Base-by-base conservation (phyloP, 1,140 invertebrate species). In the Drosophila teissieri region DNA sequence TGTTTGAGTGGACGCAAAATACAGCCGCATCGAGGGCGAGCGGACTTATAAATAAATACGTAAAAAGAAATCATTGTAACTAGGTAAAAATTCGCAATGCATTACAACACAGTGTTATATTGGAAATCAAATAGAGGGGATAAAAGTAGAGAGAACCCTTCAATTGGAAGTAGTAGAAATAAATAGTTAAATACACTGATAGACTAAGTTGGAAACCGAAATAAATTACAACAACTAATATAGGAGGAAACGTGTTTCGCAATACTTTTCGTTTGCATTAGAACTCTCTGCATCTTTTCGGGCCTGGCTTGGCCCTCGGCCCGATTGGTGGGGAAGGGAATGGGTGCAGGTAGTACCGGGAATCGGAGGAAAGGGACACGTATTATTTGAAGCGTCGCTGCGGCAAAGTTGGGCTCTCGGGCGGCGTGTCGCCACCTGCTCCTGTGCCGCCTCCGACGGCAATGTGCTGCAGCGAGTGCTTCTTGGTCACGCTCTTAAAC, bases 351-450 rank as follows among this genome's bases (percentile, higher is more conserved):
- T 76, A 60, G 63, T 61, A 54, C 61, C 65, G 62, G 61, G 60
- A 64, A 70, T 70, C 55, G 51, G 45, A 63, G 27, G 45, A 70
- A 45, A 64, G 57, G 24, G 70, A 34, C 40, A 73, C 54, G 72
- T 53, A 62, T 83, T 91, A 92, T 82, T 92, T 92, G 39, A 92
- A 88, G 57, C 88, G 88, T 10, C 91, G 80, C 44, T 83, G 64
- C 3, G 92, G 91, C 60, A 92, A 78, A 45, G 93, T 92, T 4
- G 93, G 93, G 90, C 93, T 94, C 63, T 93, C 93, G 3, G 93
- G 93, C 5, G 93, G 93, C 39, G 93, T 93, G 39, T 74, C 78
- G 7, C 91, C 77, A 0, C 70, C 65, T 19, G 62, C 58, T 61
- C 54, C 72, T 51, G 39, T 53, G 52, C 60, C 77, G 40, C 73